A percentile compares a stretch with the other conserved stretches of the same genome.
Conservation (phyloP, 1,140 invertebrate species). For the Brachystomella parvula region DNA sequence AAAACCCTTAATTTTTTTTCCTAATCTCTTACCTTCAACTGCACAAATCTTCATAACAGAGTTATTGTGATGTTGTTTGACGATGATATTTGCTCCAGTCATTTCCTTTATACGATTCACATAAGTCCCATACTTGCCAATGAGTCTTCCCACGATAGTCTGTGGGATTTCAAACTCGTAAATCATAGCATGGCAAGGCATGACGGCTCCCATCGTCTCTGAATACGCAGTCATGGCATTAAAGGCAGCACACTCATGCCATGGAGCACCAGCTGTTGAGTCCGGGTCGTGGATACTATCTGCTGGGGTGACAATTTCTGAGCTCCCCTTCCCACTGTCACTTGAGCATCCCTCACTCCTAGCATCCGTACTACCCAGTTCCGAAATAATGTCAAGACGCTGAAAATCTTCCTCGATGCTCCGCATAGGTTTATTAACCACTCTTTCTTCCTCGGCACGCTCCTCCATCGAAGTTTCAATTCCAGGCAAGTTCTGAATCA, state of each 20-base stretch:
- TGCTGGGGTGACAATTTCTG: neutral
- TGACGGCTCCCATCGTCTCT: neutral
- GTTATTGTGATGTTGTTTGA: conserved; percentile 66
- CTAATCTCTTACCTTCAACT: conserved; percentile 57
- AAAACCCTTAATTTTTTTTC: neutral
- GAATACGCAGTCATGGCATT: conserved; percentile 8
- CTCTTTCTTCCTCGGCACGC: neutral
- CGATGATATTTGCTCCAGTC: conserved; percentile 64
- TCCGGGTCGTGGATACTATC: neutral
- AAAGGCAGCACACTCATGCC: neutral
- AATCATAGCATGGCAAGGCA: conserved; percentile 37
- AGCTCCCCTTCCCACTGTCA: neutral
- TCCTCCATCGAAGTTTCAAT: neutral
- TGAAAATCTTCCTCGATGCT: neutral
- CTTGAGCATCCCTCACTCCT: neutral
- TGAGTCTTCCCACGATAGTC: conserved; percentile 71
- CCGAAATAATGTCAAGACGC: neutral
- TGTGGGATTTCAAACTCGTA: conserved; percentile 76
- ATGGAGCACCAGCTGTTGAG: neutral
- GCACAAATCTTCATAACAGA: conserved; percentile 68
- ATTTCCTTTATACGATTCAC: conserved; percentile 70
- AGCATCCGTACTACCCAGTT: neutral
- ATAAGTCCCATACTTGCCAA: conserved; percentile 73
- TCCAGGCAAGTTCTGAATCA: neutral
- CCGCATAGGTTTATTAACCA: neutral